A percentile compares a stretch with the other conserved stretches of the same genome.
Conservation (phyloP, 2,888 invertebrate species). For the Homarus gammarus region DNA sequence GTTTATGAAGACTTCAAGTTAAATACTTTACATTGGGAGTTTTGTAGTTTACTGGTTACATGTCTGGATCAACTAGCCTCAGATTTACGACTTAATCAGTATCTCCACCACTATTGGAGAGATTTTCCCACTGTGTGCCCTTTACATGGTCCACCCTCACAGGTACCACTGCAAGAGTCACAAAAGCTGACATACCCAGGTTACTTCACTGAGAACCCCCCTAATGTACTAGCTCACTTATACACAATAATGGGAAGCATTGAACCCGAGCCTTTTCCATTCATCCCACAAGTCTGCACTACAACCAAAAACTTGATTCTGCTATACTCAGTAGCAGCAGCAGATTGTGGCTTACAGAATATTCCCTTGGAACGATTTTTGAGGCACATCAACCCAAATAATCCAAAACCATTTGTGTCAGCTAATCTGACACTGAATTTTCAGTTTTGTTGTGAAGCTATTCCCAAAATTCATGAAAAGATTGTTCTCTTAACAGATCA, state of each 20-base stretch:
- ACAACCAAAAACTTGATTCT: slow-evolving; percentile 70
- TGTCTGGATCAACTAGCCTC: slow-evolving; percentile 88
- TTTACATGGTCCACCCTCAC: slow-evolving; percentile 77
- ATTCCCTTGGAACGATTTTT: slow-evolving; percentile 55
- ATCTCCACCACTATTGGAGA: slow-evolving; percentile 89
- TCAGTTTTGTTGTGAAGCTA: slow-evolving; percentile 3
- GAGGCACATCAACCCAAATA: slow-evolving; percentile 34
- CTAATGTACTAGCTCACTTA: slow-evolving; percentile 87
- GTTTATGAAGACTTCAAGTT: slow-evolving; percentile 95
- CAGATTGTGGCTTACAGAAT: slow-evolving; percentile 48
- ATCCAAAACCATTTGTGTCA: slow-evolving; percentile 21
- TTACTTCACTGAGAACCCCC: slow-evolving; percentile 84
- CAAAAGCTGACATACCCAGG: slow-evolving; percentile 80
- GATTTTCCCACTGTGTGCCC: slow-evolving; percentile 87
- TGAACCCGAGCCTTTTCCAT: slow-evolving; percentile 79
- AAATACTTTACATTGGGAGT: slow-evolving; percentile 85
- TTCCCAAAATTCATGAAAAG: slow-evolving; percentile 69
- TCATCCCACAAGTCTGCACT: slow-evolving; percentile 72
- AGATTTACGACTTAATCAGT: slow-evolving; percentile 87
- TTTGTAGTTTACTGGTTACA: slow-evolving; percentile 85
- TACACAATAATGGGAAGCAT: slow-evolving; percentile 83
- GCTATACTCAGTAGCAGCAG: slow-evolving; percentile 69
- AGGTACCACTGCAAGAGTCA: slow-evolving; percentile 56
- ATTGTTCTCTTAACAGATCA: slow-evolving; percentile 73
- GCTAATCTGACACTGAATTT: neutral